Evolutionary conservation across 2,888 invertebrate species (phyloP).

Genomic region (Cephus spinipes): DNA sequence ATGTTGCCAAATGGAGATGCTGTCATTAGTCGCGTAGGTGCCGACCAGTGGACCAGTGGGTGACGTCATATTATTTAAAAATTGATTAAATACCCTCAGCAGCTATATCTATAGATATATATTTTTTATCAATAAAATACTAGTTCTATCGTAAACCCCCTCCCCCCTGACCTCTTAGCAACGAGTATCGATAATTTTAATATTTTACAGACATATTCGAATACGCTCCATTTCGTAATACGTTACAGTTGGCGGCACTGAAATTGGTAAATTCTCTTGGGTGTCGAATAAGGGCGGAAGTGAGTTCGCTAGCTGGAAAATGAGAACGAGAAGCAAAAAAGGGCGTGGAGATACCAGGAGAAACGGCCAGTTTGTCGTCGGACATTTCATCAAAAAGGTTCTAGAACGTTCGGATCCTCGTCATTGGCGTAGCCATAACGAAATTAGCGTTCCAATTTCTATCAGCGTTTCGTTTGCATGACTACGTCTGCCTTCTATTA

Average conservation of each 20-base stretch:
- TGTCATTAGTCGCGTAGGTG: background rate
- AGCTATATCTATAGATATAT: background rate
- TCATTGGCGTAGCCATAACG: background rate
- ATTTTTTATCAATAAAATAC: background rate
- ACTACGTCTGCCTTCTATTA: background rate
- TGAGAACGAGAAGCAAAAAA: background rate
- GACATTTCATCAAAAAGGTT: background rate
- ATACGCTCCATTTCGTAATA: background rate
- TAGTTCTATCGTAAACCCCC: background rate
- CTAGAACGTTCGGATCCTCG: background rate
- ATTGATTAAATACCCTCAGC: background rate
- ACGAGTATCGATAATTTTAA: background rate
- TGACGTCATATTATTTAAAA: background rate
- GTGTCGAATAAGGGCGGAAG: background rate
- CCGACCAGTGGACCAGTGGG: background rate
- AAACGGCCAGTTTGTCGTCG: background rate
- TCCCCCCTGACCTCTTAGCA: background rate
- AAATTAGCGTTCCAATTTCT: background rate
- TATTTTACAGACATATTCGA: background rate
- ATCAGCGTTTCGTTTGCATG: background rate
- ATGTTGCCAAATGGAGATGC: background rate
- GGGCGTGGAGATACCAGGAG: background rate
- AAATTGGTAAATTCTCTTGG: background rate
- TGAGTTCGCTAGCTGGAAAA: background rate
- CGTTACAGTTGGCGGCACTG: background rate